These are phyloP conservation scores for Minunthozetes semirufus DNA, from an alignment of 2,888 invertebrate species.

Conservation along the genomic window DNA sequence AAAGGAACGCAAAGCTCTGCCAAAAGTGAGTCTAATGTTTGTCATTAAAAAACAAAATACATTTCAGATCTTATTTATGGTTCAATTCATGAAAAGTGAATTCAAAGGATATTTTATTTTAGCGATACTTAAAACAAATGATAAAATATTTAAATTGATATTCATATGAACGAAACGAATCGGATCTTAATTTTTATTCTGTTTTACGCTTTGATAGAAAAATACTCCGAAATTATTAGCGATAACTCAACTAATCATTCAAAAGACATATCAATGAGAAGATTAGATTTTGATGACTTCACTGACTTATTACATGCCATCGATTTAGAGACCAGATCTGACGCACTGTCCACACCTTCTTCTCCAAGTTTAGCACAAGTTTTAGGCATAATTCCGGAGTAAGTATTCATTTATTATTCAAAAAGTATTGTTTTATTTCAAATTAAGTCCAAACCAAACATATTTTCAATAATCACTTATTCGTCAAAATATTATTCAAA, in stretches of 20 bases:
- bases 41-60: background rate
- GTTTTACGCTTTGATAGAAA: conserved; percentile 4
- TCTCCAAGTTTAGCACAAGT: conserved; percentile 7
- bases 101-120: too few relatives aligned
- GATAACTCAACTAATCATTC: background rate
- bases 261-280: background rate
- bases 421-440: too few relatives aligned
- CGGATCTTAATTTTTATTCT: background rate
- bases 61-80: background rate
- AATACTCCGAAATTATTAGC: background rate
- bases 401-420: background rate
- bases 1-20: background rate
- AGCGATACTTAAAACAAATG: too few relatives aligned
- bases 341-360: background rate
- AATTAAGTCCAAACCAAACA: too few relatives aligned
- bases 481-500: too few relatives aligned
- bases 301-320: conserved; percentile 9
- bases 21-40: conserved; percentile 18
- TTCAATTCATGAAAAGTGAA: background rate
- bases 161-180: background rate
- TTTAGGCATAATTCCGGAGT: conserved; percentile 24
- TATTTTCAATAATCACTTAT: too few relatives aligned
- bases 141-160: too few relatives aligned
- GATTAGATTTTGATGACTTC: conserved; percentile 5
- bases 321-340: conserved; percentile 4